Evolutionary conservation across 2,797 vertebrate species (phyloP), one percentile per base, ranked within the genome.

Genomic region (Adrianichthys oophorus): DNA sequence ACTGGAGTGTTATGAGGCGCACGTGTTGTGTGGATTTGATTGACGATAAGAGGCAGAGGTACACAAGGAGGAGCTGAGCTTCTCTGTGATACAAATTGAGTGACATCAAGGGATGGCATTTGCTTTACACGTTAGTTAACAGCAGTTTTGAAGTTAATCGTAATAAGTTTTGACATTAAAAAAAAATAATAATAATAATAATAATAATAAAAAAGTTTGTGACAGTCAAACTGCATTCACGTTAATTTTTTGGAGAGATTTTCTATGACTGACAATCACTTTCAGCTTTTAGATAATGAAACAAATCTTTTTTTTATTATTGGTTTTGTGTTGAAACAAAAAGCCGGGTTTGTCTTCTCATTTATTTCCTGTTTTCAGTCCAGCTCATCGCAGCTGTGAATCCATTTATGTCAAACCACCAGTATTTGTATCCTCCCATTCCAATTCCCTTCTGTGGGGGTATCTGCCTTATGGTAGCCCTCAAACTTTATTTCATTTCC

Each of bases 341-440:
- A 65, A 47, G 57, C 54, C 48, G 41, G 23, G 44, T 52, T 72
- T 72, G 59, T 56, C 48, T 65, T 80, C 68, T 64, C 65, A 72
- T 82, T 88, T 81, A 73, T 85, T 91, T 92, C 89, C 90, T 90
- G 90, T 92, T 92, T 91, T 92, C 90, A 84, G 79, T 91, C 91
- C 89, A 86, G 65, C 73, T 86, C 84, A 70, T 79, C 67, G 87
- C 91, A 92, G 89, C 91, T 93, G 91, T 78, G 82, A 47, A 88
- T 87, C 89, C 90, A 89, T 91, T 91, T 89, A 61, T 88, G 83
- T 86, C 86, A 87, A 90, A 87, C 90, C 90, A 80, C 85, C 72
- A 68, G 68, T 74, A 77, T 69, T 63, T 79, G 74, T 53, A 85
- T 88, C 82, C 85, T 59, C 85, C 68, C 76, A 82, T 88, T 85